Conservation (phyloP, 2,113 vertebrate species). For the Ranitomeya imitator region DNA sequence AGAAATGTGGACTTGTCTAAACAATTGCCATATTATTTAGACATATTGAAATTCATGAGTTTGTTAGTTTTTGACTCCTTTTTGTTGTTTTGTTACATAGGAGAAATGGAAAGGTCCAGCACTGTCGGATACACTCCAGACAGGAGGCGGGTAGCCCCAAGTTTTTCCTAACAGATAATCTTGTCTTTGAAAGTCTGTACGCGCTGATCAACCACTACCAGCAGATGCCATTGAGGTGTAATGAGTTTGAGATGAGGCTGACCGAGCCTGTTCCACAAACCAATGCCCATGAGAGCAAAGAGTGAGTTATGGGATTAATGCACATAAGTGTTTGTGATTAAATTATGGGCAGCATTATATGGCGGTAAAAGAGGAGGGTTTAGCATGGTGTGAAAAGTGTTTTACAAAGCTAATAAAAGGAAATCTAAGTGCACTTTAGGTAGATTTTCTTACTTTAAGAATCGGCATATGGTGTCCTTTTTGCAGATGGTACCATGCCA, state of each 20-base stretch:
- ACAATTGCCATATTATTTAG: not conserved
- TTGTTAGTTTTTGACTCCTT: not conserved
- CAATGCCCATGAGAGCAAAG: conserved; percentile 98
- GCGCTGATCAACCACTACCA: conserved; percentile 98
- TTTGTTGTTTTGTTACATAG: conserved; percentile 64
- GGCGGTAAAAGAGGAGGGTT: no score
- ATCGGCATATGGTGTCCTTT: not conserved
- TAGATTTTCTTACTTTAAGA: not conserved
- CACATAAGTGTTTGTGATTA: not conserved
- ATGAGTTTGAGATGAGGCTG: conserved; percentile 98
- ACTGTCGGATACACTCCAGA: conserved; percentile 96
- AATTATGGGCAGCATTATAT: not conserved
- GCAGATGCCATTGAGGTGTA: conserved; percentile 95
- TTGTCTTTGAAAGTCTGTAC: conserved; percentile 96
- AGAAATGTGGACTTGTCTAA: not conserved
- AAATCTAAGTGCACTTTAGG: not conserved
- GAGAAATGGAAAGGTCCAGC: conserved; percentile 95
- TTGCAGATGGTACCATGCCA: conserved; percentile 94
- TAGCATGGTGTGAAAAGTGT: no score
- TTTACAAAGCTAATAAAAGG: no score
- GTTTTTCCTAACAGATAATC: conserved; percentile 98
- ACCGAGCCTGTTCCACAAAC: conserved; percentile 96
- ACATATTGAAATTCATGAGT: not conserved
- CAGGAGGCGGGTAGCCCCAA: conserved; percentile 95
- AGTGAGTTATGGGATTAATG: conserved; percentile 74